Evolutionary conservation across 2,797 vertebrate species (phyloP).

Genomic region (Syndactyla subalaris): DNA sequence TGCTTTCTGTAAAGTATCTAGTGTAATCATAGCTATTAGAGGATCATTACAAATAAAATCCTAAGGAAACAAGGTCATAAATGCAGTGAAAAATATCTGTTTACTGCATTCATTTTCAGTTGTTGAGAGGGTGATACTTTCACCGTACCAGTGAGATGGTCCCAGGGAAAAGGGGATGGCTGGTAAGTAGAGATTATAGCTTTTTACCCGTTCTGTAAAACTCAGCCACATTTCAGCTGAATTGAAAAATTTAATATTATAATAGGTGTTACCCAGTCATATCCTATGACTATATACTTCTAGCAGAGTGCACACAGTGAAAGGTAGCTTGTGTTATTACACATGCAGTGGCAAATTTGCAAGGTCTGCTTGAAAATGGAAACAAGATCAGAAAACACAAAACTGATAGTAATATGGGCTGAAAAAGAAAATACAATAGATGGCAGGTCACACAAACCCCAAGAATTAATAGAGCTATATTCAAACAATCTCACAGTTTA

Average conservation of each 20-base stretch:
- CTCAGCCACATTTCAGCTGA: neutral
- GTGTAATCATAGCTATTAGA: neutral
- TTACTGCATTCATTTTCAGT: neutral
- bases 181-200: neutral
- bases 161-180: neutral
- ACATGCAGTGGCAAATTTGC: neutral
- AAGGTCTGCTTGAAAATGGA: neutral
- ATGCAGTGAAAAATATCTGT: neutral
- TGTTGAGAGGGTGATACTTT: neutral
- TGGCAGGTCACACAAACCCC: neutral
- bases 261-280: neutral
- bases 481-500: neutral
- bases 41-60: neutral
- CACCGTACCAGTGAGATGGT: neutral
- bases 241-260: neutral
- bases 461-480: neutral
- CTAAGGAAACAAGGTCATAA: neutral
- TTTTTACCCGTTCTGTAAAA: neutral
- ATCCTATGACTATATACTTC: neutral
- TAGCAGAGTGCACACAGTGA: neutral
- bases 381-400: neutral
- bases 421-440: neutral
- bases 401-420: neutral
- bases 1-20: neutral
- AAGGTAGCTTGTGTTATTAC: neutral